phyloP scores from a whole-genome alignment of 64 coral and sea anemone species.

The Montipora sp. region DNA sequence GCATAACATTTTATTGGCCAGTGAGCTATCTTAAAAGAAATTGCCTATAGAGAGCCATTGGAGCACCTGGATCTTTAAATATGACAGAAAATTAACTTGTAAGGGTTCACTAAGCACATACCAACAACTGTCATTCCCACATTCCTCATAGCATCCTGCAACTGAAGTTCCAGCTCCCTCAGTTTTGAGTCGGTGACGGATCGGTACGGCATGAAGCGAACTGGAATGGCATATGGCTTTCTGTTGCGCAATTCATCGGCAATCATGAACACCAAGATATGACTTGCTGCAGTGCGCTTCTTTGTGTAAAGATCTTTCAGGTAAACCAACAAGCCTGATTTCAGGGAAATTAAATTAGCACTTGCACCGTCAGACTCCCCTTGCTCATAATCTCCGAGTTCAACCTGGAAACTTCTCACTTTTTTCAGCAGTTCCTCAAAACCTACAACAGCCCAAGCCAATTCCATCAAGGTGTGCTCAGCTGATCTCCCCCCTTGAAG shows the following conservation, averaged over 20 bases:
- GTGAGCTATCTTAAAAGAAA: too few relatives aligned
- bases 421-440: constrained; percentile 52
- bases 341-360: background rate
- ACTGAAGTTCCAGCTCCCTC: constrained; percentile 31
- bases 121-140: constrained; percentile 43
- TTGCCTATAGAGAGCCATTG: too few relatives aligned
- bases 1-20: too few relatives aligned
- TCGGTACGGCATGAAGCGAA: constrained; percentile 47
- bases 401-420: background rate
- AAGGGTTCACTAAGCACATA: too few relatives aligned
- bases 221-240: constrained; percentile 71
- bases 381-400: background rate
- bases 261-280: constrained; percentile 69
- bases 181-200: constrained; percentile 47
- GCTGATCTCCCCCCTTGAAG: background rate
- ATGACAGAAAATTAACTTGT: too few relatives aligned
- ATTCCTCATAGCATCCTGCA: constrained; percentile 44
- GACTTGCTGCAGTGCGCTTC: constrained; percentile 53
- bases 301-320: too few relatives aligned
- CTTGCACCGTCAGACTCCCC: background rate
- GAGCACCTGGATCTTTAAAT: too few relatives aligned
- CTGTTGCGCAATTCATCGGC: constrained; percentile 56
- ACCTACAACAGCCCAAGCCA: constrained; percentile 65
- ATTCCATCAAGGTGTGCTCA: constrained; percentile 46
- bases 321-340: background rate